Conservation (phyloP, 2,888 invertebrate species). For the Holacanthella duospinosa region DNA sequence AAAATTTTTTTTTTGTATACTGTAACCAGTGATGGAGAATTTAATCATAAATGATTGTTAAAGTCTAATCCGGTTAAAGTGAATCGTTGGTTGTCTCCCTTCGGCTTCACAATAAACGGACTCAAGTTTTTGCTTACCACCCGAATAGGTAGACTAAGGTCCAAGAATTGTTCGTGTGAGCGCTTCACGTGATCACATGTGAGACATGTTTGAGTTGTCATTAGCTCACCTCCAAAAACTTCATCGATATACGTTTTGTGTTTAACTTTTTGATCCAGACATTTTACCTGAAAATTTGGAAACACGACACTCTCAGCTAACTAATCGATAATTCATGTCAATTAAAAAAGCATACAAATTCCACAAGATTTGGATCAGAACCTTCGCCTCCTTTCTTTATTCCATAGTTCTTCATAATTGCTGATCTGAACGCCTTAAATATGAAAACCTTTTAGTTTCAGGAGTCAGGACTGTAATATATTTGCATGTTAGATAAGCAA, state of each 20-base stretch:
- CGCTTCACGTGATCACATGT: constrained; percentile 79
- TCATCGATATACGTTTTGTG: constrained; percentile 56
- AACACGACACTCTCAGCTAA: not conserved
- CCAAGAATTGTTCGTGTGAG: constrained; percentile 83
- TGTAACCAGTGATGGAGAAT: not conserved
- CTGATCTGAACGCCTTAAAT: constrained; percentile 63
- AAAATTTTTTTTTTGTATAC: not conserved
- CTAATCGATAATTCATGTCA: not conserved
- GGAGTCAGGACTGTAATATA: not conserved
- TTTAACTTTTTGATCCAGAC: constrained; percentile 34
- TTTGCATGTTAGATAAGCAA: not conserved
- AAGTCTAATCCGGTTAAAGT: no score
- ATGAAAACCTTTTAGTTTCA: constrained; percentile 13
- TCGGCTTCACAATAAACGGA: no score
- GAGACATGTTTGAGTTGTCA: constrained; percentile 79
- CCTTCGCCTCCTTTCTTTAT: constrained; percentile 52
- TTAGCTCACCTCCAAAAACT: constrained; percentile 84
- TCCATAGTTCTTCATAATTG: constrained; percentile 67
- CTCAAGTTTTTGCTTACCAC: no score
- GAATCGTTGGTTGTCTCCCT: no score
- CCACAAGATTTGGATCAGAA: constrained; percentile 57
- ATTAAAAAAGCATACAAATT: constrained; percentile 20
- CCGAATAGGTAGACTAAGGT: constrained; percentile 79
- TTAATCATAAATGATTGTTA: no score
- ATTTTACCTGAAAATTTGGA: constrained; percentile 26